A percentile compares a stretch with the other conserved stretches of the same genome.
phyloP scores from a whole-genome alignment of 2,113 vertebrate genomes.

The Elachura formosa region DNA sequence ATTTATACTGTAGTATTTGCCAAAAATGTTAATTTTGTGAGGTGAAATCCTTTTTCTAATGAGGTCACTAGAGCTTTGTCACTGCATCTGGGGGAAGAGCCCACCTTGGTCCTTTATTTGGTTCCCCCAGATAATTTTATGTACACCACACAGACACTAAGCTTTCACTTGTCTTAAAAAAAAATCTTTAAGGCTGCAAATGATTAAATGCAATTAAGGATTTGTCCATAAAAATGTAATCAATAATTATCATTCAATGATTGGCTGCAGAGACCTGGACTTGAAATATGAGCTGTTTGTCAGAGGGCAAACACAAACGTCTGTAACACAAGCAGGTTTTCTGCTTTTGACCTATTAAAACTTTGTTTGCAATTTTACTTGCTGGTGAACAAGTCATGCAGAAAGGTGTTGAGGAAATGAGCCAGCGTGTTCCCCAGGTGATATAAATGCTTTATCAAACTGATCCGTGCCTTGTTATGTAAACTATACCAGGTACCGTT shows the following conservation, averaged over 20 bases:
- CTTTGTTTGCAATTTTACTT: slow-evolving; percentile 77
- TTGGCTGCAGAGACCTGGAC: slow-evolving; percentile 22
- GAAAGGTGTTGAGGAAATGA: slow-evolving; percentile 79
- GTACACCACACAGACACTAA: neutral
- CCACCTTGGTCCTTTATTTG: neutral
- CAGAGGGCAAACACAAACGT: slow-evolving; percentile 9
- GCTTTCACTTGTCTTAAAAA: neutral
- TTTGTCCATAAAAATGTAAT: slow-evolving; percentile 36
- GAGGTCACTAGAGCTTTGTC: slow-evolving; percentile 46
- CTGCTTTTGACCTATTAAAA: slow-evolving; percentile 77
- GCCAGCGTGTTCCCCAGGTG: slow-evolving; percentile 72
- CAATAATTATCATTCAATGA: slow-evolving; percentile 47
- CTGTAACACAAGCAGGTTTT: slow-evolving; percentile 40
- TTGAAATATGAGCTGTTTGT: slow-evolving; percentile 48
- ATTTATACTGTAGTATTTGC: slow-evolving; percentile 28
- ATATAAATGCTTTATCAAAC: slow-evolving; percentile 79
- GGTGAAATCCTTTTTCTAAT: slow-evolving; percentile 29
- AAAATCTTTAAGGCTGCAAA: neutral
- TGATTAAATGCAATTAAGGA: slow-evolving; percentile 30
- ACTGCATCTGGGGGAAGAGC: neutral
- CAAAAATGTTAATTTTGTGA: slow-evolving; percentile 45
- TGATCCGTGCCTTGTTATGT: slow-evolving; percentile 82
- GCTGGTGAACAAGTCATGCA: slow-evolving; percentile 69
- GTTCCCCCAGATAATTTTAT: neutral
- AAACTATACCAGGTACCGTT: slow-evolving; percentile 75